These are phyloP conservation scores for Drosophila testacea DNA, from an alignment of 2,888 invertebrate genomes.

Conservation along the genomic window DNA sequence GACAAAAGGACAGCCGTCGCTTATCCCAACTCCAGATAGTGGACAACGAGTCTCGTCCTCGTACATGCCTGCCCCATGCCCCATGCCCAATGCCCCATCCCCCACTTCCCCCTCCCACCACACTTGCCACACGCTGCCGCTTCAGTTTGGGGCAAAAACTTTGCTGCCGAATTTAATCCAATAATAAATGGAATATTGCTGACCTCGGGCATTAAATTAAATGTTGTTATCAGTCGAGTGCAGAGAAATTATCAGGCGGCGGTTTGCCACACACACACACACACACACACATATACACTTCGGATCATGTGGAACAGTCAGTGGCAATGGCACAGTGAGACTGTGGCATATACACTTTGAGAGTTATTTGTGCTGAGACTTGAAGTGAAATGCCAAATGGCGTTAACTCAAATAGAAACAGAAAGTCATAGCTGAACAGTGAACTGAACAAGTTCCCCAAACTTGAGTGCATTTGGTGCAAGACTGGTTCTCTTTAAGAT, in stretches of 20 bases:
- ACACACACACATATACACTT: background rate
- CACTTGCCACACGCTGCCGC: background rate
- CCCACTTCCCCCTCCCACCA: background rate
- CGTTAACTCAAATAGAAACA: background rate
- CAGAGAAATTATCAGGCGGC: constrained; percentile 85
- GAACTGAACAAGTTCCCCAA: background rate
- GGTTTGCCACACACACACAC: constrained; percentile 47
- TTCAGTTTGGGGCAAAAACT: constrained; percentile 60
- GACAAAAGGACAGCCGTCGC: constrained; percentile 59
- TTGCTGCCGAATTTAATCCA: constrained; percentile 85
- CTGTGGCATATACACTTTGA: constrained; percentile 25
- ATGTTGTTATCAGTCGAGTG: constrained; percentile 85
- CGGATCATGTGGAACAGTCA: constrained; percentile 10
- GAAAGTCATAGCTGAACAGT: background rate
- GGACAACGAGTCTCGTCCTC: constrained; percentile 35
- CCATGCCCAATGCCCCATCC: background rate
- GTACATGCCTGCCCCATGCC: background rate
- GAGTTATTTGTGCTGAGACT: constrained; percentile 69
- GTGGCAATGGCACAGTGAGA: constrained; percentile 12
- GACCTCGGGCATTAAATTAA: constrained; percentile 86
- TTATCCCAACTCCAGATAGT: constrained; percentile 72
- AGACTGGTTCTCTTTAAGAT: too few relatives aligned
- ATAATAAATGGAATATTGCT: constrained; percentile 86
- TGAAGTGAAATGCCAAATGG: constrained; percentile 51
- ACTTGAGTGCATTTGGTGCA: too few relatives aligned